Conservation (phyloP, 1,140 invertebrate species). For the Archivesica marissinica region DNA sequence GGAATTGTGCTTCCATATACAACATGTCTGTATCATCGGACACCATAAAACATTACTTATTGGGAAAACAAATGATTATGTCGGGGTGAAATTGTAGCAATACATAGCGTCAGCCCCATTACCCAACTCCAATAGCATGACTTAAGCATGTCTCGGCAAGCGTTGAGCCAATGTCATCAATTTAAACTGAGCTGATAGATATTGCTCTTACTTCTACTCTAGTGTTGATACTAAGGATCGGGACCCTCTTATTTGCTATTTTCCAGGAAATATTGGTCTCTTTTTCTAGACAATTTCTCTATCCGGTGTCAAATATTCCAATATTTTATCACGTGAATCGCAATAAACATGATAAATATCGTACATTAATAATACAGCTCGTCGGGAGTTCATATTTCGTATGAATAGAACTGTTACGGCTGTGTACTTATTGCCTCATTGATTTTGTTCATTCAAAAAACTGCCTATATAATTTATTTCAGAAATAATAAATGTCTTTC, state of each 20-base stretch:
- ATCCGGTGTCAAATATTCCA: not conserved
- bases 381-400: too few relatives aligned
- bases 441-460: too few relatives aligned
- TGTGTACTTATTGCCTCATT: too few relatives aligned
- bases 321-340: not conserved
- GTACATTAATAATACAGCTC: not conserved
- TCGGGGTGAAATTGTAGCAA: not conserved
- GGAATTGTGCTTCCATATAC: too few relatives aligned
- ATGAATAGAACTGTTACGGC: too few relatives aligned
- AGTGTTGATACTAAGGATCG: constrained; percentile 3
- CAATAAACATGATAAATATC: not conserved
- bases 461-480: too few relatives aligned
- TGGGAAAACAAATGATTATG: not conserved
- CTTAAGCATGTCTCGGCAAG: not conserved
- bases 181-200: not conserved
- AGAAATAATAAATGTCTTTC: too few relatives aligned
- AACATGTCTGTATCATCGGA: too few relatives aligned
- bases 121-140: not conserved
- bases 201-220: not conserved
- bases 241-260: constrained; percentile 14
- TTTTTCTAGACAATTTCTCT: constrained; percentile 16
- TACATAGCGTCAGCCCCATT: not conserved
- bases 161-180: constrained; percentile 15
- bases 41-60: too few relatives aligned
- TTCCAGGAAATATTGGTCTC: not conserved